Conservation (phyloP, 2,888 invertebrate genomes). For the Rhagophthalmus giganteus region DNA sequence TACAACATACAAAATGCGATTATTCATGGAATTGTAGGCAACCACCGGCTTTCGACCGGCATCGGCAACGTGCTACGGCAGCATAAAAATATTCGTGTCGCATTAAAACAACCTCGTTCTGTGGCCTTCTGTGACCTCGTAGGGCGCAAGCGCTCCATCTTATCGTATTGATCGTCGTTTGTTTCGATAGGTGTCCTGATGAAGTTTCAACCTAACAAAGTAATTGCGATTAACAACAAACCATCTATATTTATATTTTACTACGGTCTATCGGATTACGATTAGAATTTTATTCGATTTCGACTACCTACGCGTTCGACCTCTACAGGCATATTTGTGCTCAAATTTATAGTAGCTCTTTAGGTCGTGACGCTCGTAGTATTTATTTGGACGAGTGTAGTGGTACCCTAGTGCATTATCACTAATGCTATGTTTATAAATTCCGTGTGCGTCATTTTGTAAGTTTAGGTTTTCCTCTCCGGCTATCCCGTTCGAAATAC, state of each 20-base stretch:
- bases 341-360: not conserved
- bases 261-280: no score
- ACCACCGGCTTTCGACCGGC: no score
- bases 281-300: no score
- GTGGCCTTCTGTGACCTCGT: slow-evolving; percentile 34
- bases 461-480: slow-evolving; percentile 25
- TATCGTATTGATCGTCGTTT: slow-evolving; percentile 40
- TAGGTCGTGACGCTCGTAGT: not conserved
- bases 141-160: slow-evolving; percentile 32
- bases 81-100: not conserved
- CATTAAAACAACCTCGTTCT: not conserved
- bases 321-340: no score
- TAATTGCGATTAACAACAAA: no score
- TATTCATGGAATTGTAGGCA: no score
- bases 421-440: slow-evolving; percentile 34
- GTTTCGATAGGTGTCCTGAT: slow-evolving; percentile 36
- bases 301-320: no score
- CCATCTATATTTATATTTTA: no score
- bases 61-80: no score
- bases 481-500: slow-evolving; percentile 9
- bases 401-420: slow-evolving; percentile 30
- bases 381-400: slow-evolving; percentile 25
- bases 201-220: slow-evolving; percentile 7
- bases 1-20: no score
- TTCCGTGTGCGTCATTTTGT: slow-evolving; percentile 35